A percentile compares a stretch with the other conserved stretches of the same genome.
phyloP scores from a whole-genome alignment of 1,140 invertebrate species.

The Schmidtea mediterranea region DNA sequence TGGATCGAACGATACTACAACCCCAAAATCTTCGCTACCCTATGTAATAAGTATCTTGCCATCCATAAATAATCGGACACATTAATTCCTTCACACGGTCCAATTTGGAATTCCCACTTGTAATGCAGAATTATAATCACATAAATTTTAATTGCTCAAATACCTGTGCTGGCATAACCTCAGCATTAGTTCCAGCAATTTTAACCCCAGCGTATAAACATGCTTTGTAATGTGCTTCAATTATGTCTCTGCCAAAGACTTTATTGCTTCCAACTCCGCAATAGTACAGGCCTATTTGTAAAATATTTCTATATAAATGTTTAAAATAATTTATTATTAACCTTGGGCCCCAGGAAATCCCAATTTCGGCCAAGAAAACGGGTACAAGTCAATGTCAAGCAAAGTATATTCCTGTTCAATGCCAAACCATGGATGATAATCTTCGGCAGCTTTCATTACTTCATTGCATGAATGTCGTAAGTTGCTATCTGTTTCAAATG shows the following conservation, averaged over 20 bases:
- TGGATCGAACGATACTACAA: slow-evolving; percentile 56
- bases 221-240: slow-evolving; percentile 47
- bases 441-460: slow-evolving; percentile 37
- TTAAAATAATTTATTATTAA: too few relatives aligned
- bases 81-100: slow-evolving; percentile 36
- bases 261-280: slow-evolving; percentile 72
- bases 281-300: slow-evolving; percentile 52
- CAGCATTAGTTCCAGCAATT: slow-evolving; percentile 64
- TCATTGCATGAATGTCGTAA: slow-evolving; percentile 26
- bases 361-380: slow-evolving; percentile 65
- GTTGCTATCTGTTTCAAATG: too few relatives aligned
- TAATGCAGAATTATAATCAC: too few relatives aligned
- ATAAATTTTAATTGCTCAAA: too few relatives aligned
- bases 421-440: slow-evolving; percentile 66
- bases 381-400: slow-evolving; percentile 50
- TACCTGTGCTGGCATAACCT: slow-evolving; percentile 60
- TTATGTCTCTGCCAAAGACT: slow-evolving; percentile 50
- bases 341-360: slow-evolving; percentile 50
- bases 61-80: slow-evolving; percentile 71
- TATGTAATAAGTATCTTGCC: slow-evolving; percentile 43
- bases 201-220: slow-evolving; percentile 58
- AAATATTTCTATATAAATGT: too few relatives aligned
- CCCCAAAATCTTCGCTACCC: slow-evolving; percentile 69
- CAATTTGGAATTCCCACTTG: slow-evolving; percentile 24
- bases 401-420: slow-evolving; percentile 67